Evolutionary conservation across 2,113 vertebrate genomes (phyloP).

Genomic region (Aphyosemion australe): DNA sequence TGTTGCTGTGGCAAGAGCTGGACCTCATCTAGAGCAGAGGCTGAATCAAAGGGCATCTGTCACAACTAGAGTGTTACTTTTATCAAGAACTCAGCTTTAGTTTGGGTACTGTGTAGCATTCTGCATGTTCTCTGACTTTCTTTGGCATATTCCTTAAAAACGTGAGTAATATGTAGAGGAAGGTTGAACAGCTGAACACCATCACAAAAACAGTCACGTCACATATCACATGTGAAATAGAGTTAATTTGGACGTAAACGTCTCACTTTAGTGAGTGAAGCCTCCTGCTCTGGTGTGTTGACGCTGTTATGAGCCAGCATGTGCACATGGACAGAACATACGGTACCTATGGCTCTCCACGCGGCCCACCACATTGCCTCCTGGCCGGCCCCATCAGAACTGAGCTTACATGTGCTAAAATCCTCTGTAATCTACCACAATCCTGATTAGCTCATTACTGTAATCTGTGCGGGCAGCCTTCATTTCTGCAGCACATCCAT

Average conservation of each 20-base stretch:
- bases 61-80: not conserved
- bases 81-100: no score
- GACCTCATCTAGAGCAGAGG: not conserved
- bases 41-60: not conserved
- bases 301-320: no score
- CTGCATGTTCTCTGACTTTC: no score
- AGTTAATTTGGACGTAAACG: no score
- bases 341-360: constrained; percentile 29
- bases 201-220: no score
- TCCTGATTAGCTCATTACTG: constrained; percentile 65
- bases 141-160: no score
- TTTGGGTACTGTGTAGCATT: no score
- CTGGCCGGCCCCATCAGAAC: constrained; percentile 14
- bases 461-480: constrained; percentile 52
- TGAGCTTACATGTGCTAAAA: constrained; percentile 36
- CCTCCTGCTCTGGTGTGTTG: no score
- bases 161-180: no score
- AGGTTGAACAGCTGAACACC: no score
- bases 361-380: constrained; percentile 41
- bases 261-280: no score
- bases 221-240: no score
- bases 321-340: not conserved
- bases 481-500: constrained; percentile 17
- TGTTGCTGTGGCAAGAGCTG: not conserved
- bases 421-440: constrained; percentile 58